Percentiles rank a stretch among this genome's conserved stretches.
phyloP scores from a whole-genome alignment of 2,113 vertebrate species.

The Eubucco bourcierii region DNA sequence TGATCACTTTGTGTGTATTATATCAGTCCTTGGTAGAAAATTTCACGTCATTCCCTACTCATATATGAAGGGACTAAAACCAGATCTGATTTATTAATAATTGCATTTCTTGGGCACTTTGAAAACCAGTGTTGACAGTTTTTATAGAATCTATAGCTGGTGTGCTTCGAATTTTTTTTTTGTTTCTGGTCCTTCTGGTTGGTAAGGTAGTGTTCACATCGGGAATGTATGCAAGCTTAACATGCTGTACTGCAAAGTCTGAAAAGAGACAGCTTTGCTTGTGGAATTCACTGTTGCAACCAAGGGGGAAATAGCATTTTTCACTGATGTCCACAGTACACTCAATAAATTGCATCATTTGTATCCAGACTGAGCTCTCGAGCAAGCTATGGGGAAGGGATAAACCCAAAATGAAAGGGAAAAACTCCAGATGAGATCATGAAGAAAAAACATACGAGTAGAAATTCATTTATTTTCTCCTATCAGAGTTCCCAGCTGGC shows the following conservation, averaged over 20 bases:
- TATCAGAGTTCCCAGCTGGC: not conserved
- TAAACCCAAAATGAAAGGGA: not conserved
- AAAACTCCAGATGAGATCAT: not conserved
- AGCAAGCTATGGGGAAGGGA: not conserved
- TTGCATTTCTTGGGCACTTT: not conserved
- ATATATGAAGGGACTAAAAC: not conserved
- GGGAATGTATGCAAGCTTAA: not conserved
- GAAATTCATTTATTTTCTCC: not conserved
- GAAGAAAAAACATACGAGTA: not conserved
- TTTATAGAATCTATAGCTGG: not conserved
- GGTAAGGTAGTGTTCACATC: not conserved
- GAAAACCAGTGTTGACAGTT: not conserved
- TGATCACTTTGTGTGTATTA: not conserved
- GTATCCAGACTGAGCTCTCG: not conserved
- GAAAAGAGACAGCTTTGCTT: not conserved
- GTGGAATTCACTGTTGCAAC: not conserved
- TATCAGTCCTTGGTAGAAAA: not conserved
- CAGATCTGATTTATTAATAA: not conserved
- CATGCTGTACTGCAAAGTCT: not conserved
- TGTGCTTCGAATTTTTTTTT: not conserved
- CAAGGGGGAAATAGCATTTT: not conserved
- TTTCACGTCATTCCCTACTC: not conserved
- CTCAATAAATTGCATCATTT: not conserved
- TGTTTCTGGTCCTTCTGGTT: not conserved
- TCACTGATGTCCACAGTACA: not conserved